Conservation (phyloP, 2,797 vertebrate species). For the Bucorvus abyssinicus region DNA sequence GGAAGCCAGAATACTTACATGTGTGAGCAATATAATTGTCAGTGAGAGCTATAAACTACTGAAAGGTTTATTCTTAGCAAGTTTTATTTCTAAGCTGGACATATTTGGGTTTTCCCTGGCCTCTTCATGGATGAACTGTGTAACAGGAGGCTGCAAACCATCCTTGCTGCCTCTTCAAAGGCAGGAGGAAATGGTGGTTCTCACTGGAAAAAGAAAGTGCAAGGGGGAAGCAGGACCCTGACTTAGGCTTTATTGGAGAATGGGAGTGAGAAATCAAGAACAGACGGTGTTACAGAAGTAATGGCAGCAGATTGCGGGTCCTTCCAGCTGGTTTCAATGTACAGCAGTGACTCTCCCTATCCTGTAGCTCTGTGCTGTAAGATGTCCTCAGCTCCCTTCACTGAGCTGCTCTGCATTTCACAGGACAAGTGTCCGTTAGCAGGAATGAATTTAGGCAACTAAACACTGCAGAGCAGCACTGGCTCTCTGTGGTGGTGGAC, state of each 20-base stretch:
- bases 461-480: background rate
- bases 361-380: background rate
- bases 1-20: background rate
- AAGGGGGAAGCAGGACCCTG: background rate
- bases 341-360: background rate
- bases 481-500: background rate
- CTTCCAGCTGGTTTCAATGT: background rate
- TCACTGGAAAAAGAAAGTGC: background rate
- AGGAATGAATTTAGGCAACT: background rate
- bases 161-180: background rate
- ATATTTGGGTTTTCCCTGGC: background rate
- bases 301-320: background rate
- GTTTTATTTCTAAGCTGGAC: background rate
- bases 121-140: background rate
- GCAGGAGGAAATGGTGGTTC: background rate
- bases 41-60: accelerated
- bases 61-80: background rate
- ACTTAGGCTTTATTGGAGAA: background rate
- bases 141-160: background rate
- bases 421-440: background rate
- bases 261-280: background rate
- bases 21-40: background rate
- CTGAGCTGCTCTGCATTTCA: background rate
- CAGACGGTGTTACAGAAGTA: background rate
- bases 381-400: background rate